Evolutionary conservation across 2,888 invertebrate species (phyloP).

Genomic region (Rhagonycha fulva): DNA sequence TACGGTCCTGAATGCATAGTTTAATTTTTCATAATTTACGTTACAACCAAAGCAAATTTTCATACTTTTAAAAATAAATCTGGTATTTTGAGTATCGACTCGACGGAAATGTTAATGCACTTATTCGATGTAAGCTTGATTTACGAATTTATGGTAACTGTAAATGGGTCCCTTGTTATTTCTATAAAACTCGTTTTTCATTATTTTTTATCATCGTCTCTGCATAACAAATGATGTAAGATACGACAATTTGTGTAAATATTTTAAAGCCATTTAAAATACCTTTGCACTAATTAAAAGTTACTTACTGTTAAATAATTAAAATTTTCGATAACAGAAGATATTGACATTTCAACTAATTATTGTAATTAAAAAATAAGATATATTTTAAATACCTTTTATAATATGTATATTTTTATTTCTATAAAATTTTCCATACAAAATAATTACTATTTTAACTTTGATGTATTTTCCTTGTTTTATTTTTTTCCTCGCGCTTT

Average conservation of each 20-base stretch:
- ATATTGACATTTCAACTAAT: not conserved
- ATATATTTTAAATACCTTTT: not conserved
- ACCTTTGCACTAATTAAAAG: not conserved
- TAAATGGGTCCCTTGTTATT: not conserved
- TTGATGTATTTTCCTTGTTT: not conserved
- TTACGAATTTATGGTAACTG: not conserved
- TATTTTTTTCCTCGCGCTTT: not conserved
- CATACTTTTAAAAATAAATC: not conserved
- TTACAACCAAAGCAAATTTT: not conserved
- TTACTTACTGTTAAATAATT: not conserved
- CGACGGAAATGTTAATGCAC: not conserved
- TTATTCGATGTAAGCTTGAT: not conserved
- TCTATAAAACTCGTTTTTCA: not conserved
- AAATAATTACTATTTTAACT: not conserved
- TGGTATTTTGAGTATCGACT: not conserved
- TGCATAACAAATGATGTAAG: not conserved
- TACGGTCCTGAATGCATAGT: not conserved
- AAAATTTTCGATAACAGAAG: not conserved
- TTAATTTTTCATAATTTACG: not conserved
- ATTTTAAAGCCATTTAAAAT: not conserved
- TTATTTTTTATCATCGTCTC: not conserved
- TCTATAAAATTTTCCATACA: not conserved
- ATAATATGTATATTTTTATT: not conserved
- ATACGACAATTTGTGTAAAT: not conserved
- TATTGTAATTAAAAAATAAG: not conserved